phyloP scores from a whole-genome alignment of 1,140 invertebrate species.

The Cherax quadricarinatus region DNA sequence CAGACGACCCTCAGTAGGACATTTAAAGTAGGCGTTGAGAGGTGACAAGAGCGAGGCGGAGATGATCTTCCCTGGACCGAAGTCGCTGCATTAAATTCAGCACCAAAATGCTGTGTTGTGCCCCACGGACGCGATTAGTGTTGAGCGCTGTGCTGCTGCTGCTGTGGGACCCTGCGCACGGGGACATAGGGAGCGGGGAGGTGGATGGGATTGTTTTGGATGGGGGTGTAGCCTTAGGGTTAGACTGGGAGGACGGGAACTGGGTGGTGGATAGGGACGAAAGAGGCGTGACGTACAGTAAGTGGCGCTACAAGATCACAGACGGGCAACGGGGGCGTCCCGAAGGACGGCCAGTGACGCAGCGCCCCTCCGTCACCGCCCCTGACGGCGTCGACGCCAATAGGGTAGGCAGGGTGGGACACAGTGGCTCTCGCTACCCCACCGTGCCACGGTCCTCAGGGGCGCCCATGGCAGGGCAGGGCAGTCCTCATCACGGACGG shows the following conservation, averaged over 20 bases:
- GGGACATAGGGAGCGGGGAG: not conserved
- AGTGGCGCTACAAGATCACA: slow-evolving; percentile 46
- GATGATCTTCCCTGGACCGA: not conserved
- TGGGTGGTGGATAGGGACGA: slow-evolving; percentile 1
- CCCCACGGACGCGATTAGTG: not conserved
- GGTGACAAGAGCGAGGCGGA: not conserved
- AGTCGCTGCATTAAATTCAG: not conserved
- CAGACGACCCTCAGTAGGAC: not conserved
- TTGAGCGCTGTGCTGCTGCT: not conserved
- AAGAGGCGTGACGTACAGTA: slow-evolving; percentile 32
- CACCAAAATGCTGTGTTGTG: not conserved
- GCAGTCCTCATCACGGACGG: not conserved
- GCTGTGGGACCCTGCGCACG: slow-evolving; percentile 9
- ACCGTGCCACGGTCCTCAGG: not conserved
- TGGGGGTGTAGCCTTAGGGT: not conserved
- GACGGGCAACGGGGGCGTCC: not conserved
- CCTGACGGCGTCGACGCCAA: not conserved
- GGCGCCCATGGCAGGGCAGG: not conserved
- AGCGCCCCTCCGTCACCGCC: not conserved
- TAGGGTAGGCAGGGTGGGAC: slow-evolving; percentile 9
- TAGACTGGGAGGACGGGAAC: not conserved
- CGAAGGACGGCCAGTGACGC: not conserved
- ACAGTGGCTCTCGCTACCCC: not conserved
- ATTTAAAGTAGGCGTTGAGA: not conserved
- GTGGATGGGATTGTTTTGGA: not conserved